These are phyloP conservation scores for Porites rus DNA, from an alignment of 92 coral and sea anemone species.

Conservation along the genomic window DNA sequence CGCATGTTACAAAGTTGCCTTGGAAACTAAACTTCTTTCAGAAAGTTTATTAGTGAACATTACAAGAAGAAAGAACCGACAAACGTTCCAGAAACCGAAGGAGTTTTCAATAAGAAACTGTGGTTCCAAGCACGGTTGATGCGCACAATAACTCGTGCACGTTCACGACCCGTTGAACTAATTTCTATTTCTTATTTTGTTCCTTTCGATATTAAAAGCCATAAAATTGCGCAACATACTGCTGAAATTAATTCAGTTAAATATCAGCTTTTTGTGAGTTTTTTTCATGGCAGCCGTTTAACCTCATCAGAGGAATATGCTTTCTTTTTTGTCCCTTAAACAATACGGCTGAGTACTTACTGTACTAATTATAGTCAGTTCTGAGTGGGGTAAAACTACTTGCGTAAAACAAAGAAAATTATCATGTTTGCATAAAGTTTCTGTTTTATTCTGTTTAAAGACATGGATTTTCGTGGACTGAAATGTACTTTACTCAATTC, in stretches of 20 bases:
- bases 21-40: slow-evolving; percentile 21
- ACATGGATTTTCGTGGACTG: neutral
- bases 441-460: neutral
- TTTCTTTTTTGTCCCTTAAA: neutral
- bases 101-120: slow-evolving; percentile 5
- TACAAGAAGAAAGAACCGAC: neutral
- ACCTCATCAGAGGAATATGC: neutral
- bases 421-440: neutral
- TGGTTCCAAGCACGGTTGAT: neutral
- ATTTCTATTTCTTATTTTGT: neutral
- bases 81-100: neutral
- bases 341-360: neutral
- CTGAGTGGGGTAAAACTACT: neutral
- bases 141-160: neutral
- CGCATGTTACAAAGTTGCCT: neutral
- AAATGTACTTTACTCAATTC: no score
- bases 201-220: neutral
- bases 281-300: neutral
- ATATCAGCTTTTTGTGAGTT: neutral
- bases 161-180: neutral
- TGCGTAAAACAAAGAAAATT: neutral
- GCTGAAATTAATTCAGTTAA: neutral
- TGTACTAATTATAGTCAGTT: neutral
- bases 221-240: neutral
- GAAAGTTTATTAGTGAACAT: neutral